Conservation (phyloP, 2,888 invertebrate genomes). For the Sphinx pinastri region DNA sequence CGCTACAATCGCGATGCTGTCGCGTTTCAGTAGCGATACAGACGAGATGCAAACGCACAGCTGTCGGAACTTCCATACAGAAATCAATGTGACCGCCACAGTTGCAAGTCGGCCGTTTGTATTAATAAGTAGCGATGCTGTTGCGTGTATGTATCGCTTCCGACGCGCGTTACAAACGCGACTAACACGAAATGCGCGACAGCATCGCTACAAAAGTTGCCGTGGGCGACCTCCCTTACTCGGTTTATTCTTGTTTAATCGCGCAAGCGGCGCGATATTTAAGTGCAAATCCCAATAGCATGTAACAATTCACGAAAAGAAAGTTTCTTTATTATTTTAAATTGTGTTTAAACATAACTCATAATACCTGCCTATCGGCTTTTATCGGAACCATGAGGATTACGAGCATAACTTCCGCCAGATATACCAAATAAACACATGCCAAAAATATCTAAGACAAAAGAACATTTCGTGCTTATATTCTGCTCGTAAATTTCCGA, state of each 20-base stretch:
- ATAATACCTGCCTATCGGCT: conserved; percentile 29
- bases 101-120: too few relatives aligned
- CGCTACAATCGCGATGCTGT: too few relatives aligned
- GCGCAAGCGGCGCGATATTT: conserved; percentile 1
- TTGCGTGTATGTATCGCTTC: too few relatives aligned
- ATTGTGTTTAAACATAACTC: conserved; percentile 21
- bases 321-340: conserved; percentile 22
- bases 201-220: too few relatives aligned
- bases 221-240: not conserved
- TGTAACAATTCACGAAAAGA: not conserved
- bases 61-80: too few relatives aligned
- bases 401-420: conserved; percentile 37
- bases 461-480: conserved; percentile 34
- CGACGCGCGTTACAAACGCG: too few relatives aligned
- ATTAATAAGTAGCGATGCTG: too few relatives aligned
- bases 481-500: conserved; percentile 48
- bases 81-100: too few relatives aligned
- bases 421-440: conserved; percentile 39
- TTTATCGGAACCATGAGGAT: conserved; percentile 34
- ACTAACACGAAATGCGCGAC: too few relatives aligned
- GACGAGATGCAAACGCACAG: too few relatives aligned
- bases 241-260: conserved; percentile 21
- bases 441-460: conserved; percentile 41
- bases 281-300: not conserved
- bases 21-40: too few relatives aligned